phyloP scores from a whole-genome alignment of 1,140 invertebrate genomes.

The Drosophila mojavensis region DNA sequence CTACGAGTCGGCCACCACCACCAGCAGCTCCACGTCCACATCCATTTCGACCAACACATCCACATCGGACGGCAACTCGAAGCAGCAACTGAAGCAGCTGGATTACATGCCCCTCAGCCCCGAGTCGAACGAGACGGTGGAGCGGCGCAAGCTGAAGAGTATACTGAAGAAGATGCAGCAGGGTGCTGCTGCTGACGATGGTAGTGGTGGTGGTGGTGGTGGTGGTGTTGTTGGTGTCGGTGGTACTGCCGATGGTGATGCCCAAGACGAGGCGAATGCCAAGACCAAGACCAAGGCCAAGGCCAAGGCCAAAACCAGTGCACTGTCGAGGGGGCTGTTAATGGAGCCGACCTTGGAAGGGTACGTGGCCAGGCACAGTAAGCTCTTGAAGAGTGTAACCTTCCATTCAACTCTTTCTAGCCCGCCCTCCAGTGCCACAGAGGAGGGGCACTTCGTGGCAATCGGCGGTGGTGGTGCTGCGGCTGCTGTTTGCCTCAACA shows the following conservation, averaged over 20 bases:
- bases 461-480: constrained; percentile 46
- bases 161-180: constrained; percentile 90
- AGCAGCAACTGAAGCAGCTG: constrained; percentile 25
- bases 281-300: constrained; percentile 83
- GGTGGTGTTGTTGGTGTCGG: constrained; percentile 78
- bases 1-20: constrained; percentile 73
- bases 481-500: constrained; percentile 26
- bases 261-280: constrained; percentile 85
- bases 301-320: constrained; percentile 12
- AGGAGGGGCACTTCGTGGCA: constrained; percentile 54
- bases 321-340: constrained; percentile 51
- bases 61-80: constrained; percentile 77
- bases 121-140: constrained; percentile 92
- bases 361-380: constrained; percentile 93
- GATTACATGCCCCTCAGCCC: constrained; percentile 86
- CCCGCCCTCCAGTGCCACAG: constrained; percentile 87
- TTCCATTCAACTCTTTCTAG: constrained; percentile 93
- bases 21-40: constrained; percentile 35
- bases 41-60: constrained; percentile 65
- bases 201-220: constrained; percentile 42
- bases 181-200: constrained; percentile 17
- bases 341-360: constrained; percentile 91
- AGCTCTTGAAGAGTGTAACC: constrained; percentile 94
- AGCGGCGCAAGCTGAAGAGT: constrained; percentile 92
- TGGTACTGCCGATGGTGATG: constrained; percentile 81